A percentile compares a stretch with the other conserved stretches of the same genome.
Evolutionary conservation across 2,888 invertebrate species (phyloP).

Genomic region (Pachydiplax longipennis): DNA sequence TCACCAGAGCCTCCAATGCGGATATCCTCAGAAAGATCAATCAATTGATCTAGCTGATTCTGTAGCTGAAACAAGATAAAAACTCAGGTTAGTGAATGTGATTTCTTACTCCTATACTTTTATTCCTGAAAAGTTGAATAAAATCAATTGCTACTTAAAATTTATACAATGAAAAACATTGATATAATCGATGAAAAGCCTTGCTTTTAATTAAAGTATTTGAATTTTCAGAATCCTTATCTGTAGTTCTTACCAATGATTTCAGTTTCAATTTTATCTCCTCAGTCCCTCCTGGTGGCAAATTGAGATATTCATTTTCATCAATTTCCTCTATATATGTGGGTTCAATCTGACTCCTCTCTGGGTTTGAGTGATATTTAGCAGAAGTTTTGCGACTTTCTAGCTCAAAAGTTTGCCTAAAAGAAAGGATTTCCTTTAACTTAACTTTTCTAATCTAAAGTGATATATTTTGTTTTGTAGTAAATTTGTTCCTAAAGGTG

Average conservation of each 20-base stretch:
- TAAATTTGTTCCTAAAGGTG: too few relatives aligned
- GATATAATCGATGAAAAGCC: too few relatives aligned
- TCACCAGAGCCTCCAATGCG: not conserved
- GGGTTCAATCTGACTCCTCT: not conserved
- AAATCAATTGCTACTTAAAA: too few relatives aligned
- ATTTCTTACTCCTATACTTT: too few relatives aligned
- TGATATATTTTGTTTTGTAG: too few relatives aligned
- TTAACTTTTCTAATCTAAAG: not conserved
- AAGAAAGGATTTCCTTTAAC: not conserved
- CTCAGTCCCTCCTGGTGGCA: not conserved
- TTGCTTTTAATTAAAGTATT: not conserved
- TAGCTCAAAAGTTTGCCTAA: not conserved
- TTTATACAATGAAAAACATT: too few relatives aligned
- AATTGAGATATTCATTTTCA: not conserved
- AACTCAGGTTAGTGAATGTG: not conserved
- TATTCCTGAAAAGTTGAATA: too few relatives aligned
- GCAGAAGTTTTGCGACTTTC: not conserved
- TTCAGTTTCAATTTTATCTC: not conserved
- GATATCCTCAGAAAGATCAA: not conserved
- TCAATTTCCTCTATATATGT: not conserved
- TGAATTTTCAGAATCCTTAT: not conserved
- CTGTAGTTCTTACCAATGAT: not conserved
- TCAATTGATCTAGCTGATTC: not conserved
- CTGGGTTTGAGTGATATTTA: not conserved
- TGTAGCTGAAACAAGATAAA: not conserved